Percentiles rank a stretch among this genome's conserved stretches.
Evolutionary conservation across 2,888 invertebrate genomes (phyloP).

Genomic region (Drosophila dives): DNA sequence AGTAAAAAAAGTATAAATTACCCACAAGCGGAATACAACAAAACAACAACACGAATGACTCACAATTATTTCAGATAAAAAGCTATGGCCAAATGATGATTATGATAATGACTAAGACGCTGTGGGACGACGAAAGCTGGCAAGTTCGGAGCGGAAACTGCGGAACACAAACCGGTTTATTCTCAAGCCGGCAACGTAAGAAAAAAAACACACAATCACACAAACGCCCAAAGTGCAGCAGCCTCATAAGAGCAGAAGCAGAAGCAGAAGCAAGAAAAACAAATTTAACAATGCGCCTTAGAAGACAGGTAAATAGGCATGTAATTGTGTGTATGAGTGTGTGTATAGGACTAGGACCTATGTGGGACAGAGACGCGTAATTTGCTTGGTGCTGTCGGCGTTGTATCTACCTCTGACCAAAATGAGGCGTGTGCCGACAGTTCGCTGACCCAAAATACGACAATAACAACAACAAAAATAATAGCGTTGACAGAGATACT

Average conservation of each 20-base stretch:
- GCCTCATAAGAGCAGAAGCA: neutral
- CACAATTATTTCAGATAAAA: conserved; percentile 36
- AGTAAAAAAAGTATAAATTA: neutral
- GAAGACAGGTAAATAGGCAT: conserved; percentile 3
- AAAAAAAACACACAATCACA: conserved; percentile 2
- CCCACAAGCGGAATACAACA: neutral
- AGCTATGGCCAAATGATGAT: conserved; percentile 31
- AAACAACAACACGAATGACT: conserved; percentile 25
- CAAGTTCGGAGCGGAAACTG: conserved; percentile 6
- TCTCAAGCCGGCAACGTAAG: conserved; percentile 34
- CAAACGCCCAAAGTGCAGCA: neutral
- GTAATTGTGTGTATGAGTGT: neutral
- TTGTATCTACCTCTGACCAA: conserved; percentile 33
- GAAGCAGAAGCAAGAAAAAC: conserved; percentile 15
- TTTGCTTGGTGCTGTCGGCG: conserved; percentile 1
- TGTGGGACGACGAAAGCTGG: neutral
- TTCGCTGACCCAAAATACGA: conserved; percentile 46
- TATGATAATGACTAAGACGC: conserved; percentile 46
- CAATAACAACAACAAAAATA: conserved; percentile 11
- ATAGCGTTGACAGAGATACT: conserved; percentile 4
- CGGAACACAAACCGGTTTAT: conserved; percentile 45
- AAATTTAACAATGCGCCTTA: conserved; percentile 16
- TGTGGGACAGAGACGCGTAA: neutral
- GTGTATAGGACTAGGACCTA: neutral
- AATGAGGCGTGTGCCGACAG: conserved; percentile 30